Conservation (phyloP, 2,888 invertebrate species). For the Onthophagus sagittarius region DNA sequence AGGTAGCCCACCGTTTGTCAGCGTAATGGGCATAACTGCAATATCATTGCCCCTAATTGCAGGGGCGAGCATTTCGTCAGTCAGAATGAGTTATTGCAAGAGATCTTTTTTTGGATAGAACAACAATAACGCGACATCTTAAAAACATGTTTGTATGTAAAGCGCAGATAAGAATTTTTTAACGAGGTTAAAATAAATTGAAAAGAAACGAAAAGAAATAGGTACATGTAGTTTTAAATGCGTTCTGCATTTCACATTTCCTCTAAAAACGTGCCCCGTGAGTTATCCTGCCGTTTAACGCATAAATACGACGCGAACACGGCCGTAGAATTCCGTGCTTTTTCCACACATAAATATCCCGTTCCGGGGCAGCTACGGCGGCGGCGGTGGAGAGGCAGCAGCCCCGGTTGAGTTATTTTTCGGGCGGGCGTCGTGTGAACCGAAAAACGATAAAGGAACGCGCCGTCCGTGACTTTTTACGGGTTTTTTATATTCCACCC, state of each 20-base stretch:
- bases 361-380: not conserved
- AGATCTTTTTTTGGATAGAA: not conserved
- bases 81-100: slow-evolving; percentile 30
- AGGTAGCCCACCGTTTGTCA: slow-evolving; percentile 27
- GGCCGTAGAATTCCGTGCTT: not conserved
- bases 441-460: slow-evolving; percentile 10
- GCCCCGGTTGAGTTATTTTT: slow-evolving; percentile 2
- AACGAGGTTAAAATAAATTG: not conserved
- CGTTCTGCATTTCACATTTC: not conserved
- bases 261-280: not conserved
- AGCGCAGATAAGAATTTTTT: too few species aligned
- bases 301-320: not conserved
- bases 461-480: slow-evolving; percentile 22
- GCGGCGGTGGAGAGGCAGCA: too few species aligned
- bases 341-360: slow-evolving; percentile 1
- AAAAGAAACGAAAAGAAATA: not conserved
- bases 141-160: too few species aligned
- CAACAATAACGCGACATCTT: not conserved
- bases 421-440: slow-evolving; percentile 9
- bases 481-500: slow-evolving; percentile 34
- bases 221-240: not conserved
- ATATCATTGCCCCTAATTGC: slow-evolving; percentile 39
- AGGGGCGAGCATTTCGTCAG: slow-evolving; percentile 36
- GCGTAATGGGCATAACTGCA: slow-evolving; percentile 38
- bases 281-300: not conserved